phyloP scores from a whole-genome alignment of 2,797 vertebrate species.

The Ambastaia sidthimunki region DNA sequence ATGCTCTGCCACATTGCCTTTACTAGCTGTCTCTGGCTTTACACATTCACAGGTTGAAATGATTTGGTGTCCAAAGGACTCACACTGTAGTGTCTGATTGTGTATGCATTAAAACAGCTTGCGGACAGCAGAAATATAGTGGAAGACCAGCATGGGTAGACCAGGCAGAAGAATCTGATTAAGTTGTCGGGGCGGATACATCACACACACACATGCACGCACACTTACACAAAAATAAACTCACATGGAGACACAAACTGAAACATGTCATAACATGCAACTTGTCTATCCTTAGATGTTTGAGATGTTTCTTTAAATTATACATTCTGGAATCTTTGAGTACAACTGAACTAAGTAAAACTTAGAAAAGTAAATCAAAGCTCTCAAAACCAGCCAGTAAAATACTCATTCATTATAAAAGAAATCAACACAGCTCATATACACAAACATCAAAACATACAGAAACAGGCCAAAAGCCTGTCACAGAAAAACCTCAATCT shows the following conservation, averaged over 20 bases:
- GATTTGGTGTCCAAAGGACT: constrained; percentile 65
- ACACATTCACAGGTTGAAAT: constrained; percentile 52
- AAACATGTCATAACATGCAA: constrained; percentile 25
- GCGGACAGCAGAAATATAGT: constrained; percentile 67
- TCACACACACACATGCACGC: constrained; percentile 46
- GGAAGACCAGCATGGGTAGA: constrained; percentile 57
- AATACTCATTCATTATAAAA: constrained; percentile 23
- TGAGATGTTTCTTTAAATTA: not conserved
- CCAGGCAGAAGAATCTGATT: constrained; percentile 68
- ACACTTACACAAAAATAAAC: not conserved
- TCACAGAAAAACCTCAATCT: constrained; percentile 34
- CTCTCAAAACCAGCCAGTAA: not conserved
- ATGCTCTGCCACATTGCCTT: constrained; percentile 51
- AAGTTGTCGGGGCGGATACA: constrained; percentile 74
- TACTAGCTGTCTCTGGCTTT: constrained; percentile 23
- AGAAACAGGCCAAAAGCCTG: not conserved
- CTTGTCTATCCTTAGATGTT: not conserved
- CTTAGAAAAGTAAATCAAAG: not conserved
- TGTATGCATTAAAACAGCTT: constrained; percentile 73
- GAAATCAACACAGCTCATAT: constrained; percentile 13
- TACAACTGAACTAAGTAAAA: not conserved
- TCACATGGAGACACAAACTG: not conserved
- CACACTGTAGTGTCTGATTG: constrained; percentile 70
- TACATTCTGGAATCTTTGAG: not conserved
- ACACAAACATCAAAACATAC: constrained; percentile 21